Base-by-base conservation (phyloP, 2,888 invertebrate genomes). In the Drosophila colorata region DNA sequence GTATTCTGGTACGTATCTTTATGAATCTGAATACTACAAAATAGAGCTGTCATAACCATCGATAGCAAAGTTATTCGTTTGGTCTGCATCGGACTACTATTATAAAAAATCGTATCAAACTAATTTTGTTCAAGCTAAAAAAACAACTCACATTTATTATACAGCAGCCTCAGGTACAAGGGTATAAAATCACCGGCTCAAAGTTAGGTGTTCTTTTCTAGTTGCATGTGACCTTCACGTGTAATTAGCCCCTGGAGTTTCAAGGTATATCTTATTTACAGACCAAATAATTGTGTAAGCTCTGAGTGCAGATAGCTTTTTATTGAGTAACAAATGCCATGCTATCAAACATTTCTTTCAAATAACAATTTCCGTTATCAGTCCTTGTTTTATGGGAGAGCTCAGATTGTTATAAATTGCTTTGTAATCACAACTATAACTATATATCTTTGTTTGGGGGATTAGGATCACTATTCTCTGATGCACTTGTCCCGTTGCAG, bases 231-330 rank as follows among this genome's bases (percentile, higher is more conserved):
- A 11, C 7, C 1, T 25, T 25, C 25, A 28, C 9, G 6, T 31
- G 18, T 18, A 18, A 16, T 5, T n/a, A 23, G 0, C 2, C 9
- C 20, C 8, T 23, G n/a, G 1, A 7, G 47, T 7, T 23, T 16
- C 28, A 31, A 25, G 20, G 6, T 41, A 2, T 70, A 52, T 57
- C 28, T 65, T 71, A 25, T 68, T 74, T 60, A 35, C 35, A 3
- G 25, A 35, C 2, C 31, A 33, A 59, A 55, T 38, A 51, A 31
- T 58, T 51, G 59, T 28, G 31, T 23, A 49, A 37, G n/a, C 1
- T 6, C 4, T 14, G 40, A 20, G 16, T 57, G 52, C 8, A 9
- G 9, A 9, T 13, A 6, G 18, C 16, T 14, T 18, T 20, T 71
- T 49, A 69, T n/a, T 74, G 51, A 72, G 8, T 5, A 2, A 33